phyloP scores from a whole-genome alignment of 2,797 vertebrate genomes.

The Saxicola maurus region DNA sequence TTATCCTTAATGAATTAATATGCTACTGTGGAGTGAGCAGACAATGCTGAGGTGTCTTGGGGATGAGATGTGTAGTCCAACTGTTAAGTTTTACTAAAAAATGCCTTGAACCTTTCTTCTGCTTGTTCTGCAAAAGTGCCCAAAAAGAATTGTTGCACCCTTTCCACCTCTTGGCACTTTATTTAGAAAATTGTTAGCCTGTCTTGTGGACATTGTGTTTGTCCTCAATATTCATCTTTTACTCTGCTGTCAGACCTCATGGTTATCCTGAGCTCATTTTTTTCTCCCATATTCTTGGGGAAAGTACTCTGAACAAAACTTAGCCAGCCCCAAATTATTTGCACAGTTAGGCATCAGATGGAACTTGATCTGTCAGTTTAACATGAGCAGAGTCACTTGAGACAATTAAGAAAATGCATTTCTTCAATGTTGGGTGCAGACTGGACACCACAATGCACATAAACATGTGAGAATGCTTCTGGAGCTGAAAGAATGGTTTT shows the following conservation, averaged over 20 bases:
- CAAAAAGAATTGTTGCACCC: neutral
- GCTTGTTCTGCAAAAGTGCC: neutral
- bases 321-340: neutral
- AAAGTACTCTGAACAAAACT: neutral
- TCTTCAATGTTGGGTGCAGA: neutral
- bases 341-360: neutral
- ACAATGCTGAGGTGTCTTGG: neutral
- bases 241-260: neutral
- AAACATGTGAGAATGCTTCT: neutral
- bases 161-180: neutral
- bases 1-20: neutral
- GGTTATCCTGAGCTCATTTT: neutral
- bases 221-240: neutral
- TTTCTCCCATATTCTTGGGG: neutral
- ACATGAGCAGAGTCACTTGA: neutral
- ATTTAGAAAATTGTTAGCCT: neutral
- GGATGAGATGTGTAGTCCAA: neutral
- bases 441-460: neutral
- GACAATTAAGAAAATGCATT: neutral
- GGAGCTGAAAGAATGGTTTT: neutral
- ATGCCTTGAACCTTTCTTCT: neutral
- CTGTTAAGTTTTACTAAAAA: neutral
- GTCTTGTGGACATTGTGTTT: neutral
- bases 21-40: neutral
- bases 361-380: neutral